A percentile compares a stretch with the other conserved stretches of the same genome.
These are phyloP conservation scores for Archivesica marissinica DNA, from an alignment of 1,140 invertebrate species.

Conservation along the genomic window DNA sequence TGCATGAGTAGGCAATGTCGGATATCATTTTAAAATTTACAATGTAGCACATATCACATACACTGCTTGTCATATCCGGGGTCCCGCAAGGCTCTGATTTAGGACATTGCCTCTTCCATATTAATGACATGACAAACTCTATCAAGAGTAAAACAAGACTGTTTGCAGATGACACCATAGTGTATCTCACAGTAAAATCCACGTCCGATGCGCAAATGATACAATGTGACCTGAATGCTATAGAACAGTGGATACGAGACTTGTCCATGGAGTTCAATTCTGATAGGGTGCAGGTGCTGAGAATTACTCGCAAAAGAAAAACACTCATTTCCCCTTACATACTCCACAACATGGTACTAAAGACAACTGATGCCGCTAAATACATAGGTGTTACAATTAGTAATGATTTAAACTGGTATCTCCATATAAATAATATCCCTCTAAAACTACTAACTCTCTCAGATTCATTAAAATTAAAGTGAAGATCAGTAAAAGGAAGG, in stretches of 20 bases:
- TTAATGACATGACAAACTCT: conserved; percentile 14
- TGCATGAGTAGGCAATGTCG: too few relatives aligned
- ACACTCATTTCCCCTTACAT: conserved; percentile 5
- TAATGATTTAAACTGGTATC: not conserved
- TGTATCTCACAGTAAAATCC: conserved; percentile 8
- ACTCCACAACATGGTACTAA: conserved; percentile 16
- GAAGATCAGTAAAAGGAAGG: conserved; percentile 11
- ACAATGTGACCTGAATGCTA: not conserved
- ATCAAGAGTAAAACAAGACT: conserved; percentile 27
- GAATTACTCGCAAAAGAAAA: not conserved
- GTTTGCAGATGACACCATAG: conserved; percentile 30
- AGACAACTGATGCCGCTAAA: not conserved
- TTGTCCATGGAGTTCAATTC: conserved; percentile 22
- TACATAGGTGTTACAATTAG: conserved; percentile 23
- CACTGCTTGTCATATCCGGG: not conserved
- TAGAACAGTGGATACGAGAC: conserved; percentile 10
- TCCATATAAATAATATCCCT: conserved; percentile 20
- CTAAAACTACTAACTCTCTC: conserved; percentile 14
- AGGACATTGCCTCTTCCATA: conserved; percentile 15
- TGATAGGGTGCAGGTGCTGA: conserved; percentile 3
- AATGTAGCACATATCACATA: too few relatives aligned
- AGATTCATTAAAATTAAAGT: conserved; percentile 11
- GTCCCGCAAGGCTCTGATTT: conserved; percentile 3
- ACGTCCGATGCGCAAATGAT: not conserved
- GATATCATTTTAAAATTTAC: too few relatives aligned